These are phyloP conservation scores for Cyclophora punctaria DNA, from an alignment of 2,888 invertebrate genomes.

Conservation along the genomic window DNA sequence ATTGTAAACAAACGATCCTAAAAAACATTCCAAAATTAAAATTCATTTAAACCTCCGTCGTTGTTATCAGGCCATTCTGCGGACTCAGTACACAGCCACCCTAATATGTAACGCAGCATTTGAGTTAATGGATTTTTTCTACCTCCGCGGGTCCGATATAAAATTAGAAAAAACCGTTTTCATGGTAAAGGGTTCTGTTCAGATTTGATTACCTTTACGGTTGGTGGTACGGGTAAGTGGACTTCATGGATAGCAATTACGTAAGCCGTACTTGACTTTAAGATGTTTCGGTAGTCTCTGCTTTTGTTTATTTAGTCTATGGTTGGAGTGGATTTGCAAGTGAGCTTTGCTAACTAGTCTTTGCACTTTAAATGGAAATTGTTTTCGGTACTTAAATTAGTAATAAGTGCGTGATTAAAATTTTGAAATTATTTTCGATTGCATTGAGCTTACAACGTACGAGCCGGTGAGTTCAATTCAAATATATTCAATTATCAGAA, in stretches of 20 bases:
- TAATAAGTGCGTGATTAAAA: no score
- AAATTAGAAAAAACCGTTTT: slow-evolving; percentile 27
- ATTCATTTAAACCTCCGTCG: not conserved
- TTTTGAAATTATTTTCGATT: not conserved
- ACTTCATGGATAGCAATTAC: not conserved
- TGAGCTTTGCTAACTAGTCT: no score
- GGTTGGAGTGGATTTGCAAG: no score
- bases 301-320: no score
- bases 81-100: slow-evolving; percentile 12
- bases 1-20: not conserved
- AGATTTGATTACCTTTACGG: slow-evolving; percentile 34
- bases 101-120: slow-evolving; percentile 12
- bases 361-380: no score
- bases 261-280: no score
- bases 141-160: slow-evolving; percentile 16
- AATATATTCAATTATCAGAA: not conserved
- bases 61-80: no score
- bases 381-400: no score
- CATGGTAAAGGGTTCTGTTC: slow-evolving; percentile 24
- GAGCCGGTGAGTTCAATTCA: not conserved
- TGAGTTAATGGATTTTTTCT: slow-evolving; percentile 26
- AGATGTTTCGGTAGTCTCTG: no score
- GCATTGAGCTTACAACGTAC: not conserved
- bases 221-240: slow-evolving; percentile 27
- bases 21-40: not conserved